Percentiles rank a stretch among this genome's conserved stretches.
phyloP scores from a whole-genome alignment of 2,797 vertebrate species.

The Diceros bicornis region DNA sequence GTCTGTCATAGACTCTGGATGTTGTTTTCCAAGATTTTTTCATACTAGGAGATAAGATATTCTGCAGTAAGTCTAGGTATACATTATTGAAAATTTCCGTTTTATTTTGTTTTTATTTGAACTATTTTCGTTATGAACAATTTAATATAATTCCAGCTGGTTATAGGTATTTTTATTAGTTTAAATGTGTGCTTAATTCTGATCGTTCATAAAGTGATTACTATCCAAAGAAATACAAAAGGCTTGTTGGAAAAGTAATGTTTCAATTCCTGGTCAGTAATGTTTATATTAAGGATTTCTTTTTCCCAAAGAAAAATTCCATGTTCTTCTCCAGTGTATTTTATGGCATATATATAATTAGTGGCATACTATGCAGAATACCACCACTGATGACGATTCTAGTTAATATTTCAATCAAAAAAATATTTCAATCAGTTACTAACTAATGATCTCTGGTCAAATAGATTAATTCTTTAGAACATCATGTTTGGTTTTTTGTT shows the following conservation, averaged over 20 bases:
- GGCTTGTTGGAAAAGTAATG: background rate
- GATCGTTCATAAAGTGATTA: background rate
- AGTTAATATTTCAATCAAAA: background rate
- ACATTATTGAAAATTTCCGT: background rate
- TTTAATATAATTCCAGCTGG: background rate
- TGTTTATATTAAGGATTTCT: background rate
- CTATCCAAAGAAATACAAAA: conserved; percentile 28
- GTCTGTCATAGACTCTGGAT: background rate
- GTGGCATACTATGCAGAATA: background rate
- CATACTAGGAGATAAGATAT: background rate
- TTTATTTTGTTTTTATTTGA: conserved; percentile 33
- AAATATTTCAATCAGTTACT: background rate
- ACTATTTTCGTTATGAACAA: background rate
- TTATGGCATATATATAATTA: background rate
- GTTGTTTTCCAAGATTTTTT: conserved; percentile 27
- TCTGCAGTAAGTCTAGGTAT: background rate
- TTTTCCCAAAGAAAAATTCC: background rate
- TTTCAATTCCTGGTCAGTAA: background rate
- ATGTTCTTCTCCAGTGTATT: background rate
- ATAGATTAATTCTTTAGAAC: background rate
- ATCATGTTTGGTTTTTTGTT: background rate
- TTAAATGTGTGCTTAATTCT: conserved; percentile 25
- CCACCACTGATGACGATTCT: background rate
- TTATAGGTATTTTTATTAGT: background rate
- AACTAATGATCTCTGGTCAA: background rate